Conservation (phyloP, 2,113 vertebrate species). For the Damaliscus lunatus region DNA sequence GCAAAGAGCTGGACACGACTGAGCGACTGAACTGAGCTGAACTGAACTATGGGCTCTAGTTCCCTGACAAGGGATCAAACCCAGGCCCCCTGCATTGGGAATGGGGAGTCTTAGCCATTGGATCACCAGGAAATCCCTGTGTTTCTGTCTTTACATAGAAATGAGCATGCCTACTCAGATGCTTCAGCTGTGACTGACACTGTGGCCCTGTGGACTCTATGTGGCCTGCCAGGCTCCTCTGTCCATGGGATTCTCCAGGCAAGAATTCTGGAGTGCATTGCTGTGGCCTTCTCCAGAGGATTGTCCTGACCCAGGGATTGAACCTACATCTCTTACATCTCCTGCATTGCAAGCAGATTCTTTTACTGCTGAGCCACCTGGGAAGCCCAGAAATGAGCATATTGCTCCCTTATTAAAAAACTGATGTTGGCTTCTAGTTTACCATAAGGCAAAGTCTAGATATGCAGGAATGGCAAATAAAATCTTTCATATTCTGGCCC, state of each 20-base stretch:
- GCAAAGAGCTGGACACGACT: too few species aligned
- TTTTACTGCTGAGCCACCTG: not conserved
- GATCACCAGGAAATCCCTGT: not conserved
- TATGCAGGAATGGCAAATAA: slow-evolving; percentile 30
- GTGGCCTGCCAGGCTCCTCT: not conserved
- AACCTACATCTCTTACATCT: not conserved
- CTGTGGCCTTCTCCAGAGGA: not conserved
- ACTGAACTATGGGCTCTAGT: not conserved
- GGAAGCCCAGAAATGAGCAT: not conserved
- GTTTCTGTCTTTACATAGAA: not conserved
- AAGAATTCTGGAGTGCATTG: not conserved
- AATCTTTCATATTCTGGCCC: slow-evolving; percentile 22
- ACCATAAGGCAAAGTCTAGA: slow-evolving; percentile 19
- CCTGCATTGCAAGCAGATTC: not conserved
- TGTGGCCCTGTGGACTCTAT: not conserved
- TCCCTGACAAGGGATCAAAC: not conserved
- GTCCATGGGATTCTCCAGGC: not conserved
- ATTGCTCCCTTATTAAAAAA: slow-evolving; percentile 18
- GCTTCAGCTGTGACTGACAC: not conserved
- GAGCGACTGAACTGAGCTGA: too few species aligned
- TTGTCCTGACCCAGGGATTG: not conserved
- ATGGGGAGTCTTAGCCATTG: not conserved
- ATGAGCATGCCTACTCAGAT: not conserved
- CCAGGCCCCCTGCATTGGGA: not conserved
- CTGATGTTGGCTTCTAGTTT: slow-evolving; percentile 39